A percentile compares a stretch with the other conserved stretches of the same genome.
These are phyloP conservation scores for Columba janthina DNA, from an alignment of 2,113 vertebrate species.

Conservation along the genomic window DNA sequence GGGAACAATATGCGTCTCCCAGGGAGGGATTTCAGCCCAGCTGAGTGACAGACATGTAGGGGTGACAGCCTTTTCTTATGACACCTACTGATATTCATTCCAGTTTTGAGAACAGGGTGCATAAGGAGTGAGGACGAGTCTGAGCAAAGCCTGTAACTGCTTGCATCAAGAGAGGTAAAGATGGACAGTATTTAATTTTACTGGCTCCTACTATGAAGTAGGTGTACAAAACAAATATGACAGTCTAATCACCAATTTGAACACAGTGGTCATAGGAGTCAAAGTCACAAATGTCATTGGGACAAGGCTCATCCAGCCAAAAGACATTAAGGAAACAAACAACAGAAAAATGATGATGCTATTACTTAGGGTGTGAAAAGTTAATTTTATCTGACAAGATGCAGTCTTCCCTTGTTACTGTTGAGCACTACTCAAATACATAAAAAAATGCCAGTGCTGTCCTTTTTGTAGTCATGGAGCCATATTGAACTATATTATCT, in stretches of 20 bases:
- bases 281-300: accelerated
- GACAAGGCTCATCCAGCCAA: neutral
- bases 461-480: neutral
- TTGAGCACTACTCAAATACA: neutral
- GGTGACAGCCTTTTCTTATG: neutral
- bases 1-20: neutral
- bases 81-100: neutral
- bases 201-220: neutral
- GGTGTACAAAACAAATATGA: neutral
- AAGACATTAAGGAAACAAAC: neutral
- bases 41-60: neutral
- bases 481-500: neutral
- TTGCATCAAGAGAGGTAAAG: neutral
- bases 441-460: neutral
- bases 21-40: neutral
- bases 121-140: neutral
- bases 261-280: neutral
- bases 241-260: neutral
- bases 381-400: neutral
- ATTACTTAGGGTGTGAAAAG: neutral
- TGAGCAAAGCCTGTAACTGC: accelerated
- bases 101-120: neutral
- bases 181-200: neutral
- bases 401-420: neutral
- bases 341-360: neutral